Conservation (phyloP, 2,888 invertebrate species). For the Peribatodes rhomboidaria region DNA sequence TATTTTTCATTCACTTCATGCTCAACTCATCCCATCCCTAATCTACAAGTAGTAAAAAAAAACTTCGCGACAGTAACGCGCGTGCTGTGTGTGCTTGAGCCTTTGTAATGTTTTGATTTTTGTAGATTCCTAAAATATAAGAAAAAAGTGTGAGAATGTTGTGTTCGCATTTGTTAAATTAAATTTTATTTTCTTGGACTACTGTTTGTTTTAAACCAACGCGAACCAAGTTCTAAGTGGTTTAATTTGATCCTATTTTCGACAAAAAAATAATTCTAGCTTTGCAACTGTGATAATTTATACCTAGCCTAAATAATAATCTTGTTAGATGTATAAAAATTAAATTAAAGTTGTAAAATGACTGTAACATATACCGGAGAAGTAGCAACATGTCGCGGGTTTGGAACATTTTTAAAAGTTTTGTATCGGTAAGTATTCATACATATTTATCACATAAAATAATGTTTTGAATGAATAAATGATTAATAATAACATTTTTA, state of each 20-base stretch:
- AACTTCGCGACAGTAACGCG: background rate
- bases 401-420: conserved; percentile 95
- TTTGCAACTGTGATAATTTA: conserved; percentile 19
- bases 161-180: background rate
- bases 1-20: too few species aligned
- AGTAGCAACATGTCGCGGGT: conserved; percentile 94
- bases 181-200: background rate
- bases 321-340: background rate
- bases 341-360: conserved; percentile 82
- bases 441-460: background rate
- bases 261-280: conserved; percentile 9
- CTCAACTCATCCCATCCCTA: background rate
- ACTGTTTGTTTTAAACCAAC: conserved; percentile 1
- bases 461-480: too few species aligned
- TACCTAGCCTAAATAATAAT: background rate
- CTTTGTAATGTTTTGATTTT: conserved; percentile 2
- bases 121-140: background rate
- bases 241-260: conserved; percentile 26
- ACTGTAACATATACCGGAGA: conserved; percentile 95
- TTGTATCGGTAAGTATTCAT: conserved; percentile 89
- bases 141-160: background rate
- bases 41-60: background rate
- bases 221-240: conserved; percentile 9
- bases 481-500: too few species aligned
- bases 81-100: background rate